A percentile compares a stretch with the other conserved stretches of the same genome.
phyloP scores from a whole-genome alignment of 2,888 invertebrate genomes.

The Timandra comae region DNA sequence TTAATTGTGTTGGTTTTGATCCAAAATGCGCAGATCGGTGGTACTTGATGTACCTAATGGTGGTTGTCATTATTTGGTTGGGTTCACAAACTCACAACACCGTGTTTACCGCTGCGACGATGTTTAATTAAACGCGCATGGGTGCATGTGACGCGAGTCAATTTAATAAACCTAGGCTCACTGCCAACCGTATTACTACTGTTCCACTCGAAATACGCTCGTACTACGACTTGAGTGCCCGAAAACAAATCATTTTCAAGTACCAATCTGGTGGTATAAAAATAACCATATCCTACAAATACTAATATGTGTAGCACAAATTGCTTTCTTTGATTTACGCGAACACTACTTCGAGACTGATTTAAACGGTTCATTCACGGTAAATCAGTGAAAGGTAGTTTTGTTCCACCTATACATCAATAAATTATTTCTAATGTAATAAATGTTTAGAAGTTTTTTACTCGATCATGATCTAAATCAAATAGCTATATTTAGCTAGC shows the following conservation, averaged over 20 bases:
- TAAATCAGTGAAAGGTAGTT: too few species aligned
- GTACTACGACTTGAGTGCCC: constrained; percentile 1
- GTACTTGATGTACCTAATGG: constrained; percentile 20
- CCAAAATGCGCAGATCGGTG: constrained; percentile 7
- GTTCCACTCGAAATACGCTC: constrained; percentile 15
- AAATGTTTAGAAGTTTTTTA: too few species aligned
- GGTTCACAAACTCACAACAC: constrained; percentile 28
- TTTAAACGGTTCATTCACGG: too few species aligned
- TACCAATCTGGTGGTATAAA: too few species aligned
- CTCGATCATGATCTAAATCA: too few species aligned
- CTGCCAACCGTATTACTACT: constrained; percentile 36
- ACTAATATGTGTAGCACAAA: too few species aligned
- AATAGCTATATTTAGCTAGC: too few species aligned
- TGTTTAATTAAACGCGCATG: constrained; percentile 38
- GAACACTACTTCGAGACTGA: too few species aligned
- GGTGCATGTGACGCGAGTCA: constrained; percentile 39
- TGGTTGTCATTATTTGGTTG: constrained; percentile 22
- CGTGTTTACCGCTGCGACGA: constrained; percentile 30
- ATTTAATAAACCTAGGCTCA: constrained; percentile 36
- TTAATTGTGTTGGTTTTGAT: constrained; percentile 10
- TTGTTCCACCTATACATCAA: too few species aligned
- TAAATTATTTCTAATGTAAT: too few species aligned
- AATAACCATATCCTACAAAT: too few species aligned
- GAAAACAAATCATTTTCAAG: background rate
- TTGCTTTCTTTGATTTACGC: too few species aligned